Conservation (phyloP, 92 coral and sea anemone species). For the Pocillopora grandis region DNA sequence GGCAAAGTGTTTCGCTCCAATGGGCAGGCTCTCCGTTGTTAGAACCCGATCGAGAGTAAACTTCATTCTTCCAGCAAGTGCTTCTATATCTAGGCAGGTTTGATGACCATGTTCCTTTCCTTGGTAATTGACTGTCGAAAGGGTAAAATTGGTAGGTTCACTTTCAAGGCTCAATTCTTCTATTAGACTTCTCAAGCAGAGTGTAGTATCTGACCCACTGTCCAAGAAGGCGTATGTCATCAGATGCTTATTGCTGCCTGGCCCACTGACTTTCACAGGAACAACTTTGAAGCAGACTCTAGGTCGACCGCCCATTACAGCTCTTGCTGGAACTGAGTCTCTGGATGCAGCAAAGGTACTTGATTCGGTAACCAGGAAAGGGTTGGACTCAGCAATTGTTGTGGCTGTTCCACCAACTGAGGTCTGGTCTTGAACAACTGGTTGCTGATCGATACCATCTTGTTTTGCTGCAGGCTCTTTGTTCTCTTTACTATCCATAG, state of each 20-base stretch:
- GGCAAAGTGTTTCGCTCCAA: slow-evolving; percentile 55
- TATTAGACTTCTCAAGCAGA: slow-evolving; percentile 42
- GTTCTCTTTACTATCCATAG: slow-evolving; percentile 20
- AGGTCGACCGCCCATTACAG: slow-evolving; percentile 18
- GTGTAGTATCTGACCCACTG: slow-evolving; percentile 61
- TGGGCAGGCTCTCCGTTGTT: slow-evolving; percentile 56
- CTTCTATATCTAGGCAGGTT: slow-evolving; percentile 46
- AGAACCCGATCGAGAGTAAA: slow-evolving; percentile 51
- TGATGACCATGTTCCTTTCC: slow-evolving; percentile 38
- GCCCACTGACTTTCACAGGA: slow-evolving; percentile 55
- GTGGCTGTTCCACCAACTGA: slow-evolving; percentile 31
- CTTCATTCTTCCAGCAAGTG: slow-evolving; percentile 48
- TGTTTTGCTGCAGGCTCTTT: slow-evolving; percentile 11
- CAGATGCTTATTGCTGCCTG: slow-evolving; percentile 25
- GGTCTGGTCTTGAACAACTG: slow-evolving; percentile 11
- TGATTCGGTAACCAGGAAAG: slow-evolving; percentile 16
- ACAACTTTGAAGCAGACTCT: slow-evolving; percentile 56
- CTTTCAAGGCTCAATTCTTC: slow-evolving; percentile 35
- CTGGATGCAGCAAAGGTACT: slow-evolving; percentile 28
- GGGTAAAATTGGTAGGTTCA: slow-evolving; percentile 38
- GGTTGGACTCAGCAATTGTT: slow-evolving; percentile 16
- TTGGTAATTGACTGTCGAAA: slow-evolving; percentile 51
- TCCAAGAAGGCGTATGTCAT: slow-evolving; percentile 65
- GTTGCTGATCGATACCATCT: slow-evolving; percentile 1
- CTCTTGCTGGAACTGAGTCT: slow-evolving; percentile 18